Evolutionary conservation across 2,797 vertebrate genomes (phyloP).

Genomic region (Parotocinclus haroldoi): DNA sequence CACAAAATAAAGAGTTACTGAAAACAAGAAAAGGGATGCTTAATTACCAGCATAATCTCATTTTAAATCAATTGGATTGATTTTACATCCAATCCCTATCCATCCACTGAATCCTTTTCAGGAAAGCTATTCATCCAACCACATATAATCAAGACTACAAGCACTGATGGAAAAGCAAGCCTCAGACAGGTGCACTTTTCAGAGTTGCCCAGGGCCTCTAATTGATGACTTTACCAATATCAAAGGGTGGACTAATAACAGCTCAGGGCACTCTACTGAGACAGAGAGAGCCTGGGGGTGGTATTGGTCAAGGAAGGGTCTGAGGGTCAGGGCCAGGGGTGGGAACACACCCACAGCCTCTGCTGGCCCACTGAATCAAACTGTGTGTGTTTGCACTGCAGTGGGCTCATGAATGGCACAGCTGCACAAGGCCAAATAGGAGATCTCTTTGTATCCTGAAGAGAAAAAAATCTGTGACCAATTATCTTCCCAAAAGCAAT

Average conservation of each 20-base stretch:
- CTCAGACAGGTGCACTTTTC: slow-evolving; percentile 58
- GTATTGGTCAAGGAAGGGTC: slow-evolving; percentile 37
- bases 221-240: slow-evolving; percentile 60
- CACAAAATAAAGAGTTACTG: too few relatives aligned
- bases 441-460: slow-evolving; percentile 74
- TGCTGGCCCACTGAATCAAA: slow-evolving; percentile 61
- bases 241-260: slow-evolving; percentile 57
- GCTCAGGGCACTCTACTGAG: slow-evolving; percentile 58
- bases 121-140: slow-evolving; percentile 18
- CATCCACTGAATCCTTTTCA: slow-evolving; percentile 12
- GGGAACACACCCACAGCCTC: slow-evolving; percentile 56
- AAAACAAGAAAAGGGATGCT: background rate
- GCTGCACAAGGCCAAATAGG: slow-evolving; percentile 74
- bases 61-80: slow-evolving; percentile 8
- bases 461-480: slow-evolving; percentile 78
- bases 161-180: slow-evolving; percentile 29
- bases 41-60: background rate
- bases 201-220: slow-evolving; percentile 50
- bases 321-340: slow-evolving; percentile 65
- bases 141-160: slow-evolving; percentile 32
- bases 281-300: slow-evolving; percentile 57
- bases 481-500: slow-evolving; percentile 75
- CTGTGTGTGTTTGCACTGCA: slow-evolving; percentile 56
- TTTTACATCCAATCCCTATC: slow-evolving; percentile 22
- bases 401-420: slow-evolving; percentile 66